Evolutionary conservation across 2,888 invertebrate genomes (phyloP), one percentile per base, ranked within the genome.

Genomic region (Nemotelus nigrinus): DNA sequence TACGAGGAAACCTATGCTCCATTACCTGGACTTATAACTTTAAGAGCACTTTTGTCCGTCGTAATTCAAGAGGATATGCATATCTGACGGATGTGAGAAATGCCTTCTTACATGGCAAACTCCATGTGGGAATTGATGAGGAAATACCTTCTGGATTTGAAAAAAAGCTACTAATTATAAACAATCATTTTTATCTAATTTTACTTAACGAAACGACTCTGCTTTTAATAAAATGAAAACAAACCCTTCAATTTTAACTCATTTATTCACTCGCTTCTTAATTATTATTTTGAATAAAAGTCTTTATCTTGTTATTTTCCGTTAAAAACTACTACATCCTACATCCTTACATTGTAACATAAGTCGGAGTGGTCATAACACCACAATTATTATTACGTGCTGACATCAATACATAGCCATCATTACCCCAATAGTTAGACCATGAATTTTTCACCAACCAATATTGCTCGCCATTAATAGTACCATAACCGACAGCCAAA

Each of bases 381-480:
- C 98, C 98, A 83, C 98, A 98, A 85, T 97, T 97, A 87, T 98
- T 98, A 82, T 97, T 90, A 82, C 91, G 91, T 63, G 94, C 92
- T 0, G 96, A 91, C 94, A 98, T 98, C 2, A 98, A 90, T 1
- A 98, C 92, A 83, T 98, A 98, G 0, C 98, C 98, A 85, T 97
- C 96, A 85, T 98, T 98, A 53, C 98, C 98, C 98, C 97, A 98
- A 85, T 96, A 92, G 82, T 96, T 98, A 1, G 97, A 97, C 98
- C 98, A 98, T 0, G 97, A 97, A 88, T 98, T 98, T 88, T 97
- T 98, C 6, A 98, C 88, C 75, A 98, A 88, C 98, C 98, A 98
- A 87, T 96, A 98, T 79, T 92, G 91, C 84, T 95, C 89, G 0
- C 94, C 95, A 82, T 93, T 92, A 44, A 97, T 89, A 8, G 89